A percentile compares a stretch with the other conserved stretches of the same genome.
These are phyloP conservation scores for Trichomycterus rosablanca DNA, from an alignment of 2,113 vertebrate species.

Conservation along the genomic window DNA sequence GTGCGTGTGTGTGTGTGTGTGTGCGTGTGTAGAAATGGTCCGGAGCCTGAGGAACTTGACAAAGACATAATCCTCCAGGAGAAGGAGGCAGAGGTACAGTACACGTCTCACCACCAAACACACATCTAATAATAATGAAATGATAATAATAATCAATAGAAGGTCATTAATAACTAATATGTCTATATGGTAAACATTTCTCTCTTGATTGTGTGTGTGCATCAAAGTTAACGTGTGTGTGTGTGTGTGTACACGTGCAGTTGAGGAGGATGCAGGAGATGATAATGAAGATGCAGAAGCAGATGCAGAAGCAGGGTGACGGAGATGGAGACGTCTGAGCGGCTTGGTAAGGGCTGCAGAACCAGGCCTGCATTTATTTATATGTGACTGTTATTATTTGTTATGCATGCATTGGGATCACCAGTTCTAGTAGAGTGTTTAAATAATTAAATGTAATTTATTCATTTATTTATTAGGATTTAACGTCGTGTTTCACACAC, in stretches of 20 bases:
- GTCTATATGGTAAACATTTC: no score
- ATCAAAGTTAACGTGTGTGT: background rate
- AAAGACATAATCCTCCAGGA: slow-evolving; percentile 96
- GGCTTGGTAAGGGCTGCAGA: background rate
- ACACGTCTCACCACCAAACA: background rate
- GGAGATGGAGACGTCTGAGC: slow-evolving; percentile 52
- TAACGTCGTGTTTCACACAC: no score
- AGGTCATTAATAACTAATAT: no score
- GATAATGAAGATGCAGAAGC: slow-evolving; percentile 94
- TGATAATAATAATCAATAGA: no score
- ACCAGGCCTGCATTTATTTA: no score
- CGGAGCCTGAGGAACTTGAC: slow-evolving; percentile 90
- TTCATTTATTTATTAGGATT: no score
- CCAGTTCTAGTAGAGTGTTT: no score
- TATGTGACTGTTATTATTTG: no score
- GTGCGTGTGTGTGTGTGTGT: slow-evolving; percentile 24
- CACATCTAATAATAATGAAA: background rate
- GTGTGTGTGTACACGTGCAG: slow-evolving; percentile 60
- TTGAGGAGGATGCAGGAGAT: slow-evolving; percentile 97
- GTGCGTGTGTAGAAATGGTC: slow-evolving; percentile 78
- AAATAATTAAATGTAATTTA: no score
- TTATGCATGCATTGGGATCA: no score
- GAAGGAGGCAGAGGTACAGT: slow-evolving; percentile 93
- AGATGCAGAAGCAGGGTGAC: slow-evolving; percentile 92
- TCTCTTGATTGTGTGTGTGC: no score